phyloP scores from a whole-genome alignment of 92 coral and sea anemone genomes.

The Epizoanthus scotinus region DNA sequence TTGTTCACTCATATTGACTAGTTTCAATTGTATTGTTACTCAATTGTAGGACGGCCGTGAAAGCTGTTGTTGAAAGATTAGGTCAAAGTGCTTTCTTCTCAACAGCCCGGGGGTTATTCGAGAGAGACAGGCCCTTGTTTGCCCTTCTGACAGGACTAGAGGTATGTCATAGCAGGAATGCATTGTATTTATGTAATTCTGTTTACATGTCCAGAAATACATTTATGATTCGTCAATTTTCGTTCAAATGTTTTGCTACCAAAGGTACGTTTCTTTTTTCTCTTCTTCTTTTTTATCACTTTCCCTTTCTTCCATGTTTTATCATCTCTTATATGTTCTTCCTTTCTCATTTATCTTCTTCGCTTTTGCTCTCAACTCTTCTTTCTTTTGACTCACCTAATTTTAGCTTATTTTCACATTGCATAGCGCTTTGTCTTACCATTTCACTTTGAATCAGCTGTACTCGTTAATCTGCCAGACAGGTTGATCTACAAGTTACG shows the following conservation, averaged over 20 bases:
- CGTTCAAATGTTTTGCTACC: too few species aligned
- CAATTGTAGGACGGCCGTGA: conserved; percentile 86
- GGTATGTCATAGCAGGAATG: conserved; percentile 49
- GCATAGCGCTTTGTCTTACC: too few species aligned
- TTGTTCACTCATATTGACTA: neutral
- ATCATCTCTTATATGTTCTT: too few species aligned
- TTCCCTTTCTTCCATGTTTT: too few species aligned
- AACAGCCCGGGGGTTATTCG: conserved; percentile 83
- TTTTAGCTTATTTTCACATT: neutral
- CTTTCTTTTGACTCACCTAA: too few species aligned
- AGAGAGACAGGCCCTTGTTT: conserved; percentile 84
- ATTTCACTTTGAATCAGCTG: too few species aligned
- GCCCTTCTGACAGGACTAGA: conserved; percentile 86
- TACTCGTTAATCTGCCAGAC: neutral
- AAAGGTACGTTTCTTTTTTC: too few species aligned
- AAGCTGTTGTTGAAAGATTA: conserved; percentile 95
- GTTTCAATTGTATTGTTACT: neutral
- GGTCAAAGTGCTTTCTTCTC: conserved; percentile 96
- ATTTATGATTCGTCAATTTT: too few species aligned
- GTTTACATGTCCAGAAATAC: neutral
- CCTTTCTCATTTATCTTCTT: too few species aligned
- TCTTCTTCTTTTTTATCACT: neutral
- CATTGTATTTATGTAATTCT: neutral
- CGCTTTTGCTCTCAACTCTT: too few species aligned
- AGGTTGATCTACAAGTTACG: neutral